phyloP scores from a whole-genome alignment of 1,140 invertebrate genomes.

The Drosophila quadrilineata region DNA sequence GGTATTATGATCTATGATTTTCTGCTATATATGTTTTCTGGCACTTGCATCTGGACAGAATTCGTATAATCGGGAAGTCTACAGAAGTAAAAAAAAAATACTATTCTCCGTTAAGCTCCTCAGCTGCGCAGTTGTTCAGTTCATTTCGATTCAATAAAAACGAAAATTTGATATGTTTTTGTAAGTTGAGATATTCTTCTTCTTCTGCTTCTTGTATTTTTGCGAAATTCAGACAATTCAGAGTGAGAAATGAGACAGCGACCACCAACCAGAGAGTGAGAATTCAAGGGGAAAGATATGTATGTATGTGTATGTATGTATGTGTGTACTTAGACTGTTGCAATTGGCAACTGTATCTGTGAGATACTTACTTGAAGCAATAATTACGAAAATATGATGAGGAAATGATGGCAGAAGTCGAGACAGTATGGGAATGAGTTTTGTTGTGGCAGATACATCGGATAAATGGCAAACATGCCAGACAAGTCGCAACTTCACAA shows the following conservation, averaged over 20 bases:
- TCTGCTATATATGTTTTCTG: too few species aligned
- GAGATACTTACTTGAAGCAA: slow-evolving; percentile 56
- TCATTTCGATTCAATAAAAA: slow-evolving; percentile 76
- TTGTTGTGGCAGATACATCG: neutral
- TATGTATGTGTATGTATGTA: too few species aligned
- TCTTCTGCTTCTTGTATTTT: too few species aligned
- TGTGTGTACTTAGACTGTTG: slow-evolving; percentile 21
- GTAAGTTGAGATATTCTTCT: slow-evolving; percentile 77
- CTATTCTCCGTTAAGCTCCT: slow-evolving; percentile 2
- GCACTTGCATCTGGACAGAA: slow-evolving; percentile 10
- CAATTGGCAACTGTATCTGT: slow-evolving; percentile 64
- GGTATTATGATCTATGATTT: slow-evolving; percentile 10
- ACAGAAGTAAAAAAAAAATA: too few species aligned
- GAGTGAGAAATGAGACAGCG: neutral
- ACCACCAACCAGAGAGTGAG: slow-evolving; percentile 11
- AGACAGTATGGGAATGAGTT: neutral
- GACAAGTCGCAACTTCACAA: slow-evolving; percentile 48
- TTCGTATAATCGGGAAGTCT: neutral
- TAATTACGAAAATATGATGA: slow-evolving; percentile 57
- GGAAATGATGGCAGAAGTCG: slow-evolving; percentile 9
- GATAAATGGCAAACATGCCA: slow-evolving; percentile 24
- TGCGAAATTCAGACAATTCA: slow-evolving; percentile 43
- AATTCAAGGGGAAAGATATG: too few species aligned
- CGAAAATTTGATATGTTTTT: slow-evolving; percentile 75
- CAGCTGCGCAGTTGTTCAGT: slow-evolving; percentile 36